Evolutionary conservation across 2,797 vertebrate species (phyloP), one percentile per base, ranked within the genome.

Genomic region (Sciurus carolinensis): DNA sequence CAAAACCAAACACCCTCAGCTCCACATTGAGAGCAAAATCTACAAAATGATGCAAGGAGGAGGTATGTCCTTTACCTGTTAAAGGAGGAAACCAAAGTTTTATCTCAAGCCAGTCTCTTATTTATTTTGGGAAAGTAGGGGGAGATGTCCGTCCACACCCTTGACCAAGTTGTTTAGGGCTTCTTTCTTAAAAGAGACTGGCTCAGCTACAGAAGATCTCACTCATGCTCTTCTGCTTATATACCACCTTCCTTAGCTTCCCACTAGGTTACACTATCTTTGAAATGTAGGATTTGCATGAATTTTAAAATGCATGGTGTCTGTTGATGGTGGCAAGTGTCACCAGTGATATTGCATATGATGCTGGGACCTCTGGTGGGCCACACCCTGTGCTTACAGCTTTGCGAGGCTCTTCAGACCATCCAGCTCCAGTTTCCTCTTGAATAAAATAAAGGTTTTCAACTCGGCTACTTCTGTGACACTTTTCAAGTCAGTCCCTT

Each of bases 1-100:
- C 97, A 99, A 99, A 99, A 99, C 99, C 52, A 99, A 99, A 98
- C 99, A 99, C 97, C 99, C 99, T 97, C 99, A 99, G 97, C 99
- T 99, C 62, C 99, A 99, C 98, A 99, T 99, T 3, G 99, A 99
- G 98, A 99, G 99, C 99, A 99, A 99, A 98, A 99, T 99, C 98
- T 99, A 99, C 99, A 99, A 99, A 98, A 99, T 99, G 99, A 99
- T 99, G 99, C 99, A 99, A 98, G 99, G 99, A 97, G 99, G 99
- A 99, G 99, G 99, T 99, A 98, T 92, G 88, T 66, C 42, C n/a
- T 71, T 79, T 62, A 81, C 36, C 64, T 54, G 72, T 42, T 93
- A 11, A 15, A n/a, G 12, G 15, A n/a, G n/a, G 15, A 28, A 28
- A 14, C 54, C 22, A 39, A 22, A 71, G 33, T 20, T 24, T 54